Conservation (phyloP, 2,113 vertebrate genomes). For the Proterorhinus semilunaris region DNA sequence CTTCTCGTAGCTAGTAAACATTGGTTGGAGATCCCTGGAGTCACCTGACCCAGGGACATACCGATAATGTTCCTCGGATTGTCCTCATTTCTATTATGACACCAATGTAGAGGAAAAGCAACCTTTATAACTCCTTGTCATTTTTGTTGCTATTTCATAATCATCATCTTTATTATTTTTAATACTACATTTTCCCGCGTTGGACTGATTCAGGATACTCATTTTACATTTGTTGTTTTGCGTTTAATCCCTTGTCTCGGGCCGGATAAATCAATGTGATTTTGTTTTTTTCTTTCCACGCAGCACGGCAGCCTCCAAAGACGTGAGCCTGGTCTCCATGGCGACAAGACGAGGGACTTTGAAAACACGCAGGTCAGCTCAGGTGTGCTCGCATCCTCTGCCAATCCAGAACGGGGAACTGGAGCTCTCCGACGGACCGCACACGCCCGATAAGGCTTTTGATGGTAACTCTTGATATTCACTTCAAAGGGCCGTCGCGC, state of each 20-base stretch:
- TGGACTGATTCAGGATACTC: no score
- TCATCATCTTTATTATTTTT: no score
- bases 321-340: constrained; percentile 13
- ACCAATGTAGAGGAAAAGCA: no score
- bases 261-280: constrained; percentile 5
- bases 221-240: not conserved
- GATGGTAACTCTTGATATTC: constrained; percentile 62
- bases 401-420: constrained; percentile 8
- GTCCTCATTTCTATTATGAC: no score
- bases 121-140: no score
- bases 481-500: constrained; percentile 58
- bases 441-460: constrained; percentile 40
- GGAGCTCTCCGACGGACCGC: constrained; percentile 1
- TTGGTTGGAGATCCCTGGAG: no score
- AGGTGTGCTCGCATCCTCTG: constrained; percentile 16
- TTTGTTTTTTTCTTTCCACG: not conserved
- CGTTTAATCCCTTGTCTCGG: not conserved
- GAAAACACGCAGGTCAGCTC: constrained; percentile 26
- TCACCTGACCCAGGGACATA: no score
- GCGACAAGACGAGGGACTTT: constrained; percentile 8
- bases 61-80: no score
- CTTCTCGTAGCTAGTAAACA: no score
- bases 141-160: no score
- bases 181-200: no score
- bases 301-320: constrained; percentile 5